Conservation (phyloP, 2,113 vertebrate genomes). For the Phaethon lepturus region DNA sequence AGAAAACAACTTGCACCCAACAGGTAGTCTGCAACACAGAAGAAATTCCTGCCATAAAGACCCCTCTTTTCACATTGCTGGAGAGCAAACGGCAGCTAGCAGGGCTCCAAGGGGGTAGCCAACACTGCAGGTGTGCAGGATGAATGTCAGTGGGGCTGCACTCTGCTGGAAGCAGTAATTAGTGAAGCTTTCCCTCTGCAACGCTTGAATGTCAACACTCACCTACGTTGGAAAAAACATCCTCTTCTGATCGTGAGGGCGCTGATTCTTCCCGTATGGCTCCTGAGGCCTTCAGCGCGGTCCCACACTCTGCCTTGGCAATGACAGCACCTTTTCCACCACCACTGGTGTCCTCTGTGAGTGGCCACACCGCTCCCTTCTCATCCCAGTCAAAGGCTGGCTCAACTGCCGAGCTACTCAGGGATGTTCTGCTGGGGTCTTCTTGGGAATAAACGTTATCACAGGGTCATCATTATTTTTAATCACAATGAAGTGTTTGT, state of each 20-base stretch:
- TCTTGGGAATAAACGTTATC: neutral
- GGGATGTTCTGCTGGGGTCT: neutral
- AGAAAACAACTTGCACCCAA: neutral
- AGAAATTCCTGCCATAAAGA: neutral
- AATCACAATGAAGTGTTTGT: neutral
- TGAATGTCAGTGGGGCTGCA: fast-evolving
- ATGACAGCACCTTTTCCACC: neutral
- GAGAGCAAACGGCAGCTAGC: neutral
- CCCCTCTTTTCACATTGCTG: neutral
- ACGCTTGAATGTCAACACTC: neutral
- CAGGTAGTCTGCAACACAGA: neutral
- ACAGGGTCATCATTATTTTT: neutral
- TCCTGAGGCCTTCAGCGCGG: neutral
- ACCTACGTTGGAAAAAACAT: constrained; percentile 69
- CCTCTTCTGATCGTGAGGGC: neutral
- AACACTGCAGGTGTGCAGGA: neutral
- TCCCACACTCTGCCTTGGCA: constrained; percentile 8
- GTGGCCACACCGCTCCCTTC: neutral
- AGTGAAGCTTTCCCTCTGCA: neutral
- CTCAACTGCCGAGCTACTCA: fast-evolving
- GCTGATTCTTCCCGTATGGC: neutral
- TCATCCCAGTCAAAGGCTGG: constrained; percentile 25
- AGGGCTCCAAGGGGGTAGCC: neutral
- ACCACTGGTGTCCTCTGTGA: neutral
- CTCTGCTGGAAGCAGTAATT: neutral